Evolutionary conservation across 92 coral and sea anemone species (phyloP), one percentile per base, ranked within the genome.

Genomic region (Porites lobata): DNA sequence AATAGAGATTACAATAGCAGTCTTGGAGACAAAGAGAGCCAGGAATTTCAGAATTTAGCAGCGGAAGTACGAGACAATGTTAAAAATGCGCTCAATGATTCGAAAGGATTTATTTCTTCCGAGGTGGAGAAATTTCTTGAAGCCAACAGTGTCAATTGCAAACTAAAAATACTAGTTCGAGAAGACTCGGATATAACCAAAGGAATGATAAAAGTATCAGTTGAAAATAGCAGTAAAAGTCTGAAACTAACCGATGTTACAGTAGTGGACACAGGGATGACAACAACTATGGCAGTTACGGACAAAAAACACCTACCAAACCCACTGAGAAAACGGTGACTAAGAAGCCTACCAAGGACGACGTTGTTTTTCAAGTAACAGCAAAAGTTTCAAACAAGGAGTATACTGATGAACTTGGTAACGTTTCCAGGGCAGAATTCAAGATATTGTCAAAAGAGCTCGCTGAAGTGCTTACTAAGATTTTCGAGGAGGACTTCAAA

Each of bases 1-100:
- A 83, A 83, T 4, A 65, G 24, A 32, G 63, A 66, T 22, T 80
- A 80, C 20, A 50, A 59, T 14, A 17, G 11, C 1, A 19, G 59
- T 24, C 80, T 87, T 38, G 77, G 20, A 24, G 57, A 82, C 47
- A 3, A 80, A 69, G 86, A 83, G 22, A 86, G 85, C 11, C 50
- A 38, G 29, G 26, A 17, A 21, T 81, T 52, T 12, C 24, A 52
- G 69, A 0, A 0, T 4, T 26, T 80, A 24, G 38, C 76, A 8
- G 24, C 15, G 1, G 65, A 81, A 18, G 50, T 81, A 8, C 8
- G 54, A 52, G 7, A 7, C 0, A 6, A 15, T 5, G 66, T 68
- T 3, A 5, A 67, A 7, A 4, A 14, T 1, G 76, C 65, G 7
- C 65, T 81, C 12, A 26, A 51, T 4, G 17, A 1, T 0, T 3